Conservation (phyloP, 1,140 invertebrate species). For the Hetaerina americana region DNA sequence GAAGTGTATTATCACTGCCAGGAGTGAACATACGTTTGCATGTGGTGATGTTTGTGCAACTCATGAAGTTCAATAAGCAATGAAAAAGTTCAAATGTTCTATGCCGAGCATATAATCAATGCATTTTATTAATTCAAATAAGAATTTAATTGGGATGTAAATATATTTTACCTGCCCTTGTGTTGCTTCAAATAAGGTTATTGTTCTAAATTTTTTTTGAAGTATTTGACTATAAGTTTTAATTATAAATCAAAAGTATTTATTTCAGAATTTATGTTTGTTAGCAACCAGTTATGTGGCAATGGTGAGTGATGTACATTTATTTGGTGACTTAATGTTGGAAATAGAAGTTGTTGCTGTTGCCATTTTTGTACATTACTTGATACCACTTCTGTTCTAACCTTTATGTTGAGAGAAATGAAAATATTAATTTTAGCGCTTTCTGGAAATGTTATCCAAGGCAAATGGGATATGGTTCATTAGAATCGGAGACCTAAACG, state of each 20-base stretch:
- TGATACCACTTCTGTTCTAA: neutral
- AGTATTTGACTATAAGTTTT: neutral
- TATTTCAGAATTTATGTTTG: neutral
- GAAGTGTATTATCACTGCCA: neutral
- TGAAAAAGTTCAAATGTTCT: neutral
- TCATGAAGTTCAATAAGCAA: neutral
- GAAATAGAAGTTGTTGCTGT: neutral
- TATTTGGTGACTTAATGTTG: neutral
- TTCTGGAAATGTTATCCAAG: neutral
- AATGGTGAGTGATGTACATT: neutral
- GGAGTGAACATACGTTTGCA: neutral
- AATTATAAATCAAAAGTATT: neutral
- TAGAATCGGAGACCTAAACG: neutral
- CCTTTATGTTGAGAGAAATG: neutral
- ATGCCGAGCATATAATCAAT: neutral
- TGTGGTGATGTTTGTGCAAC: neutral
- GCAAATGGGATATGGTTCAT: neutral
- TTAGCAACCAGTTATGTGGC: neutral
- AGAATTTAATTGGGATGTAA: neutral
- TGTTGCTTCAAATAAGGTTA: neutral
- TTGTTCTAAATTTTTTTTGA: neutral
- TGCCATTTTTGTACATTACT: neutral
- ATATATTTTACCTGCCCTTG: neutral
- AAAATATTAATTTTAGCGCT: neutral
- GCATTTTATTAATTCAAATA: neutral